Evolutionary conservation across 2,797 vertebrate species (phyloP), one percentile per base, ranked within the genome.

Genomic region (Erethizon dorsatum): DNA sequence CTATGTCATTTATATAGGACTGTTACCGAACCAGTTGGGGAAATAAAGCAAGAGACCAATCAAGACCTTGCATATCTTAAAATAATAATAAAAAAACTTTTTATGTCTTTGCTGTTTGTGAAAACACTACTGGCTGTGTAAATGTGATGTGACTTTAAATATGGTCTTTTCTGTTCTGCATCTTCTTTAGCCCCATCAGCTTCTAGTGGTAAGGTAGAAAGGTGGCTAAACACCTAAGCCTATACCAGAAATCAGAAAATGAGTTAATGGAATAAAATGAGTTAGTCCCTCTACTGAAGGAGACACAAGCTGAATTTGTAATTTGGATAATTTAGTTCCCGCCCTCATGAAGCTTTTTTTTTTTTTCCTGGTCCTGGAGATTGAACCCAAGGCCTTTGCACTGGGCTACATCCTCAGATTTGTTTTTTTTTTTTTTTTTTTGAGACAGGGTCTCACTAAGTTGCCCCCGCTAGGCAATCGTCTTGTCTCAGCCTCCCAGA

Each of bases 11-110:
- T 90, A 88, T 83, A 79, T 78, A 88, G 24, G 63, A 77, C 65
- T 45, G 65, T 59, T 79, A 67, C 7, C 50, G n/a, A 88, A 67
- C 18, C 78, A 63, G 26, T 24, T 87, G 26, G 45, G 22, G 13
- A 93, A 95, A 82, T 77, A 88, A 83, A 95, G 31, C 59, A 91
- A 41, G n/a, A 96, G 75, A 69, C n/a, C 45, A 93, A n/a, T 83
- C 57, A 78, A 59, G 77, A 86, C 37, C 57, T 26, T 83, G 52
- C 20, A 88, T 52, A 75, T 33, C 4, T 77, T 77, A 67, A 89
- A 91, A 73, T 91, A 86, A 45, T 47, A 45, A 73, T 4, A 75
- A 75, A 75, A 47, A 52, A 18, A 2, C 31, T 41, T 59, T 73
- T 45, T 86, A 15, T n/a, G 56, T 90, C 57, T 94, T 94, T 90